Percentiles rank a stretch among this genome's conserved stretches.
These are phyloP conservation scores for Drosophila fuyamai DNA, from an alignment of 1,140 invertebrate genomes.

Conservation along the genomic window DNA sequence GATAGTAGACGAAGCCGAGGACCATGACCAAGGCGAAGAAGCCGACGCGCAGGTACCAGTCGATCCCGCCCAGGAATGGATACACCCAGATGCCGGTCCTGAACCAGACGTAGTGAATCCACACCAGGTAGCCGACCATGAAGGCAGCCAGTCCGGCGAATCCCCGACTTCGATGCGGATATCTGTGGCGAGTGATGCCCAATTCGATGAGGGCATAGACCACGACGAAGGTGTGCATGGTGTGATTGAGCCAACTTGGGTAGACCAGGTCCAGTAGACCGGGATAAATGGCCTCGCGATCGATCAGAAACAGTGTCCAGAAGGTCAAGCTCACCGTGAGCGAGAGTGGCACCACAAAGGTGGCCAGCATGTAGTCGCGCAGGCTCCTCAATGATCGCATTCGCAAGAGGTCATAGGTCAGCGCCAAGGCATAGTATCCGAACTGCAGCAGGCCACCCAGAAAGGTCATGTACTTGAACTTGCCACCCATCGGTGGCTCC, in stretches of 20 bases:
- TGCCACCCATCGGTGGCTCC: slow-evolving; percentile 87
- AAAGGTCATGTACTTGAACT: slow-evolving; percentile 94
- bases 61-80: slow-evolving; percentile 90
- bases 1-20: slow-evolving; percentile 36
- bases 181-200: slow-evolving; percentile 87
- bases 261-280: slow-evolving; percentile 90
- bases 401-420: slow-evolving; percentile 89
- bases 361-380: slow-evolving; percentile 89
- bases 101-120: slow-evolving; percentile 90
- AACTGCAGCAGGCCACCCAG: slow-evolving; percentile 91
- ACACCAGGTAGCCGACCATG: slow-evolving; percentile 89
- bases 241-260: slow-evolving; percentile 94
- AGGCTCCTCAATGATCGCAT: slow-evolving; percentile 88
- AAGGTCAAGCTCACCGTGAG: slow-evolving; percentile 94
- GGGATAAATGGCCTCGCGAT: slow-evolving; percentile 92
- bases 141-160: slow-evolving; percentile 86
- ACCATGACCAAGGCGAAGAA: slow-evolving; percentile 24
- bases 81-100: slow-evolving; percentile 93
- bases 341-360: slow-evolving; percentile 90
- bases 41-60: slow-evolving; percentile 86
- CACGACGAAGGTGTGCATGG: slow-evolving; percentile 91
- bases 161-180: slow-evolving; percentile 87
- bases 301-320: slow-evolving; percentile 92
- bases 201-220: slow-evolving; percentile 89
- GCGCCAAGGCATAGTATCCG: slow-evolving; percentile 88